Percentiles rank a stretch among this genome's conserved stretches.
phyloP scores from a whole-genome alignment of 2,113 vertebrate species.

The Corvus hawaiiensis region DNA sequence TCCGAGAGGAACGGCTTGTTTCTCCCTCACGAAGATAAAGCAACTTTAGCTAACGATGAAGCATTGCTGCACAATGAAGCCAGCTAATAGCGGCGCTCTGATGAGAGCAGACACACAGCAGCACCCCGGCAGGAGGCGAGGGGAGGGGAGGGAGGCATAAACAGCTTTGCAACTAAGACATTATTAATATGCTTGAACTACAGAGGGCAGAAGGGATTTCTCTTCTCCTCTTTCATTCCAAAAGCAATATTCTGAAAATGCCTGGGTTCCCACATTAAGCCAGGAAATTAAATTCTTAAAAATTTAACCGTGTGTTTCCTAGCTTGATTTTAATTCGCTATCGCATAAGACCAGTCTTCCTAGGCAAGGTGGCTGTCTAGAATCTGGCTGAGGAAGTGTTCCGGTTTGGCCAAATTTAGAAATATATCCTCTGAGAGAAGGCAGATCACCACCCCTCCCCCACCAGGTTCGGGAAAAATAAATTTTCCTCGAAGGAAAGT shows the following conservation, averaged over 20 bases:
- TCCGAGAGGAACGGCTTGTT: conserved; percentile 27
- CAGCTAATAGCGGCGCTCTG: conserved; percentile 17
- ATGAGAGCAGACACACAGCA: neutral
- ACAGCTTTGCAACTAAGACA: conserved; percentile 54
- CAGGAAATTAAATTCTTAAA: conserved; percentile 13
- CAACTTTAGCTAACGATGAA: conserved; percentile 50
- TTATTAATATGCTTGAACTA: conserved; percentile 58
- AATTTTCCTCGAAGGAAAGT: too few species aligned
- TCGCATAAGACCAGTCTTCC: neutral
- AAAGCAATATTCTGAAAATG: conserved; percentile 40
- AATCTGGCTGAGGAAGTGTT: neutral
- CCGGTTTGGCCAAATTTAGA: too few species aligned
- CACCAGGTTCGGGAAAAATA: too few species aligned
- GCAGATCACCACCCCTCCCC: too few species aligned
- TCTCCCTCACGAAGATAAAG: conserved; percentile 41
- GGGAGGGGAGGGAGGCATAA: conserved; percentile 49
- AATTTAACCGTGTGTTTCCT: neutral
- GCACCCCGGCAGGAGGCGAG: conserved; percentile 48
- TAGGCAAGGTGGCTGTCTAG: neutral
- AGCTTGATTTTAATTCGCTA: neutral
- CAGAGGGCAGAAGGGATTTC: conserved; percentile 55
- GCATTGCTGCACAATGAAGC: neutral
- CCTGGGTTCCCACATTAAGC: conserved; percentile 5
- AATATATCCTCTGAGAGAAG: too few species aligned
- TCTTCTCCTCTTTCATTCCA: conserved; percentile 40